Percentiles rank a stretch among this genome's conserved stretches.
phyloP scores from a whole-genome alignment of 1,140 invertebrate genomes.

The Geopemphigus sp. region DNA sequence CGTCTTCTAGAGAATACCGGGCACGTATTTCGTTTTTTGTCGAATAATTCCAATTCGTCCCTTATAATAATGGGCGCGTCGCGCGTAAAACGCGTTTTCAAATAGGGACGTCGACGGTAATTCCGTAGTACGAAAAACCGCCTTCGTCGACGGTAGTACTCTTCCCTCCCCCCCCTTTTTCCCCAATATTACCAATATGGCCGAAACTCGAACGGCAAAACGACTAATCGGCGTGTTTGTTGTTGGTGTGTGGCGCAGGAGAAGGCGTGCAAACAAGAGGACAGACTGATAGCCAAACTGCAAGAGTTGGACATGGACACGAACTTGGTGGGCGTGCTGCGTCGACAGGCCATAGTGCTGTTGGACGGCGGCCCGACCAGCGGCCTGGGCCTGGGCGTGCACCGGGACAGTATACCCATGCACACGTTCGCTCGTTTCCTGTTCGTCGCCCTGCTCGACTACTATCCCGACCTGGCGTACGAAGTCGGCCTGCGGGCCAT shows the following conservation, averaged over 20 bases:
- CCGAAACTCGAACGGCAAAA: too few species aligned
- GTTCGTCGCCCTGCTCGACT: conserved; percentile 70
- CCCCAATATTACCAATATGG: too few species aligned
- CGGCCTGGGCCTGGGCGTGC: conserved; percentile 71
- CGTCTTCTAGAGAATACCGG: too few species aligned
- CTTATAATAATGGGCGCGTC: too few species aligned
- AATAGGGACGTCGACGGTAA: too few species aligned
- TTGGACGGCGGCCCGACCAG: conserved; percentile 72
- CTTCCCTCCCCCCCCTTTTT: too few species aligned
- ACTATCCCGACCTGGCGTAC: conserved; percentile 75
- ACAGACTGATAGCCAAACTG: conserved; percentile 70
- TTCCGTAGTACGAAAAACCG: too few species aligned
- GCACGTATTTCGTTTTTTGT: too few species aligned
- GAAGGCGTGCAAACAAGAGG: conserved; percentile 73
- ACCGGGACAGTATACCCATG: conserved; percentile 75
- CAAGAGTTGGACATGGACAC: conserved; percentile 75
- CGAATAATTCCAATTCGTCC: too few species aligned
- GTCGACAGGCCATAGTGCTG: conserved; percentile 63
- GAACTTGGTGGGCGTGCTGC: conserved; percentile 63
- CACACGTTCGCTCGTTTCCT: conserved; percentile 79
- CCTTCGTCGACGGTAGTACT: too few species aligned
- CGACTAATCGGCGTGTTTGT: not conserved
- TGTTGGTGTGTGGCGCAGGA: conserved; percentile 56
- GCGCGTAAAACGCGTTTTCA: too few species aligned
- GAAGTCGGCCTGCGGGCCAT: conserved; percentile 65